These are phyloP conservation scores for Lasioglossum vierecki DNA, from an alignment of 2,888 invertebrate genomes.

Conservation along the genomic window DNA sequence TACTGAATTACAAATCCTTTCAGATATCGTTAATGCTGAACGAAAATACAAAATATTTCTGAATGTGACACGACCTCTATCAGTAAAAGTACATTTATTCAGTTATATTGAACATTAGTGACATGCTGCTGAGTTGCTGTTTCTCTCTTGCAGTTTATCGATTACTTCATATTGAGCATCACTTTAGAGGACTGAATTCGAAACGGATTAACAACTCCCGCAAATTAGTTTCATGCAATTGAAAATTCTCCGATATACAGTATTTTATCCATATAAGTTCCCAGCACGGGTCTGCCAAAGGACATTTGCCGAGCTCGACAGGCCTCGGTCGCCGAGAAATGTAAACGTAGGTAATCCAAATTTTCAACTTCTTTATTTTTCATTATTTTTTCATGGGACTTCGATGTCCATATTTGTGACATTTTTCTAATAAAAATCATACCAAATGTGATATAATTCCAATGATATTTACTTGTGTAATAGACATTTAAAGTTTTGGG, in stretches of 20 bases:
- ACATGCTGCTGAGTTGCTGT: neutral
- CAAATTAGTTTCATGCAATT: neutral
- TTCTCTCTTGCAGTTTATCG: neutral
- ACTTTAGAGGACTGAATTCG: neutral
- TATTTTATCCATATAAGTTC: too few relatives aligned
- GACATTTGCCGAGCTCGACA: too few relatives aligned
- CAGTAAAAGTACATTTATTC: conserved; percentile 13
- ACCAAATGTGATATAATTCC: too few relatives aligned
- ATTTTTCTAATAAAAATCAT: too few relatives aligned
- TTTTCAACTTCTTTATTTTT: too few relatives aligned
- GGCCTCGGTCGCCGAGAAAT: too few relatives aligned
- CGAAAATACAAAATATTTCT: conserved; percentile 10
- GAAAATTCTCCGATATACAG: conserved; percentile 2
- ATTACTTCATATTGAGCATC: neutral
- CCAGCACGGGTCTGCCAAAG: too few relatives aligned
- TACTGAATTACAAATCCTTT: conserved; percentile 22
- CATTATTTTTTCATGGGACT: too few relatives aligned
- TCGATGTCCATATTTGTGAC: too few relatives aligned
- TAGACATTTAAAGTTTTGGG: too few relatives aligned
- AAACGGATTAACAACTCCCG: neutral
- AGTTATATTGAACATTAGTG: conserved; percentile 18
- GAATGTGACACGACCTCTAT: neutral
- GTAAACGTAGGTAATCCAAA: too few relatives aligned
- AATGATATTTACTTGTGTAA: too few relatives aligned
- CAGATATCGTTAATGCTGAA: conserved; percentile 7